Evolutionary conservation across 2,797 vertebrate genomes (phyloP), one percentile per base, ranked within the genome.

Genomic region (Choloepus didactylus): DNA sequence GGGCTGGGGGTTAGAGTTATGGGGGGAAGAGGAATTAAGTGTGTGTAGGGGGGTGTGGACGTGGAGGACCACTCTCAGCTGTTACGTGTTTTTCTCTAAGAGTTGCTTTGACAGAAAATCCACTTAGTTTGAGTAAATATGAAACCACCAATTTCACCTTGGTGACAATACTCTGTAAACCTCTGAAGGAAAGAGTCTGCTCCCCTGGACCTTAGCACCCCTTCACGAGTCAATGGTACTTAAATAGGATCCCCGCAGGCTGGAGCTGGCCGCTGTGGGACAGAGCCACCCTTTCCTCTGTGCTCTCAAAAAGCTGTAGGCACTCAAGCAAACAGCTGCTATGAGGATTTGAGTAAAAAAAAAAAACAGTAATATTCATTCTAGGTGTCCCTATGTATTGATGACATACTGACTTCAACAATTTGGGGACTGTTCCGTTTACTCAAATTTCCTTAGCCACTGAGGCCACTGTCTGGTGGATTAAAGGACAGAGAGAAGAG

Each of bases 171-270:
- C 35, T 89, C 31, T 56, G 62, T n/a, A 75, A 70, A 75, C 73
- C 76, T 95, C 91, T 77, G 51, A 94, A 75, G 88, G 41, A 8
- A 60, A 90, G 64, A 64, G 59, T 54, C 54, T 89, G 15, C 41
- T 92, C 59, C 46, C 59, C 77, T 56, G 54, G 51, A 54, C 73
- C 27, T 66, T 14, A 35, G 70, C 67, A 56, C 12, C 46, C 2
- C 12, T 64, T 95, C 54, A 7, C 91, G 96, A 96, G 86, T 96
- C 95, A 97, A 12, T 31, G 41, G 54, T 41, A 89, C 91, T 69
- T 77, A 95, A 97, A 96, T 93, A 96, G 97, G 83, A 88, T 35
- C 69, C 88, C 79, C 23, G 60, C 81, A 91, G 72, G 60, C 44
- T 38, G 4, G 60, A 85, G 62, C 72, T 81, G 73, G 46, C 82